phyloP scores from a whole-genome alignment of 2,113 vertebrate genomes.

The Hydropotes inermis region DNA sequence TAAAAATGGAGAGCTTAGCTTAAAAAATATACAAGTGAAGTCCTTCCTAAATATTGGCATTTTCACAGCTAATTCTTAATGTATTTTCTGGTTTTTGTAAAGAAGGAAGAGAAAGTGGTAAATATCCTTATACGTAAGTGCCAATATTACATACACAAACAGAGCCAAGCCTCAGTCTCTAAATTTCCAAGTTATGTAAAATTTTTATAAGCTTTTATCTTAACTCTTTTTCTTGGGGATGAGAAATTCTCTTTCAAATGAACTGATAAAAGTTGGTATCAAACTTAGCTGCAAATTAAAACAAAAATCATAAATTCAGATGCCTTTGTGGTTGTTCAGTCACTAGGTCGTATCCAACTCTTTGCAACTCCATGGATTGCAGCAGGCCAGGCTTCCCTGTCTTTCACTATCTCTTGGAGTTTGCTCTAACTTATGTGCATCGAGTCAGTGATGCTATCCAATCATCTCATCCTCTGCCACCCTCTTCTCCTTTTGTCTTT shows the following conservation, averaged over 20 bases:
- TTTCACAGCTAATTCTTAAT: not conserved
- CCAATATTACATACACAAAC: not conserved
- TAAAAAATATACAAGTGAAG: not conserved
- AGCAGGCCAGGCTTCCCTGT: not conserved
- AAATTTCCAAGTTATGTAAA: not conserved
- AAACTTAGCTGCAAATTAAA: not conserved
- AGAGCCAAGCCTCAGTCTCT: not conserved
- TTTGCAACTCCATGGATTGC: not conserved
- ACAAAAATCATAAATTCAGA: not conserved
- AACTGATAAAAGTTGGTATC: not conserved
- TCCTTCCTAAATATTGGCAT: not conserved
- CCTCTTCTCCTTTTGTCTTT: not conserved
- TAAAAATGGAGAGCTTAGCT: not conserved
- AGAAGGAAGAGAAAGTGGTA: not conserved
- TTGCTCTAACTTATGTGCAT: not conserved
- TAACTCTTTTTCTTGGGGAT: not conserved
- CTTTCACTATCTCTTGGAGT: not conserved
- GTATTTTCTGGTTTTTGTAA: not conserved
- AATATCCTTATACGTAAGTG: not conserved
- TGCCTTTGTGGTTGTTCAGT: not conserved
- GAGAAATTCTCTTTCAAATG: not conserved
- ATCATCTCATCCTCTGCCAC: not conserved
- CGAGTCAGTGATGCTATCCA: not conserved
- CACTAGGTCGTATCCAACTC: not conserved
- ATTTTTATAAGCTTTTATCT: not conserved